phyloP scores from a whole-genome alignment of 2,113 vertebrate species.

The Brachyhypopomus occidentalis region DNA sequence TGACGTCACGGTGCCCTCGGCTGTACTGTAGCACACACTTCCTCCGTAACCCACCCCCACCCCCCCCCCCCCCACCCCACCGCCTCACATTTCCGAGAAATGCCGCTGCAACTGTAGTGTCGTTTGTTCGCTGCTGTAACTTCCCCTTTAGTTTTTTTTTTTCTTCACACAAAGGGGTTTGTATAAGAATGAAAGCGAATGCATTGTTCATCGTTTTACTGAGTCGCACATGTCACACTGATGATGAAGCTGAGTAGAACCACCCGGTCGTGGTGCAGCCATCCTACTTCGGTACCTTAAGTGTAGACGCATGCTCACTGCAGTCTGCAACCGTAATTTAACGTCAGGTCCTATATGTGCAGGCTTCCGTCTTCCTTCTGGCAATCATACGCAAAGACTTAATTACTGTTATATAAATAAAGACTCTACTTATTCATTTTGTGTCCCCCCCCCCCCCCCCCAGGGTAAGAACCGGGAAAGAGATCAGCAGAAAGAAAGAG shows the following conservation, averaged over 20 bases:
- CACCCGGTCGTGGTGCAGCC: no score
- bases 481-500: constrained; percentile 75
- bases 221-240: background rate
- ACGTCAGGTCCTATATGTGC: no score
- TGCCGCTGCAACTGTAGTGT: constrained; percentile 4
- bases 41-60: background rate
- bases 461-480: constrained; percentile 87
- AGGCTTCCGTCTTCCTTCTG: no score
- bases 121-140: constrained; percentile 4
- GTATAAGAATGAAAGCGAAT: background rate
- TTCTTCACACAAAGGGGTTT: background rate
- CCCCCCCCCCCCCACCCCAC: background rate
- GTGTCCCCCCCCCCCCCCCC: constrained; percentile 54
- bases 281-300: no score
- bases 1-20: background rate
- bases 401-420: no score
- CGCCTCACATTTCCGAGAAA: constrained; percentile 15
- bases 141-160: constrained; percentile 33
- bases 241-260: no score
- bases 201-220: background rate
- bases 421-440: background rate
- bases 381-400: no score
- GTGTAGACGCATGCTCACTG: no score
- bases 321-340: no score
- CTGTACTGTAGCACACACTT: constrained; percentile 6